Percentiles rank a stretch among this genome's conserved stretches.
phyloP scores from a whole-genome alignment of 35 echinoderm and acorn worm species.

The Patiria miniata region DNA sequence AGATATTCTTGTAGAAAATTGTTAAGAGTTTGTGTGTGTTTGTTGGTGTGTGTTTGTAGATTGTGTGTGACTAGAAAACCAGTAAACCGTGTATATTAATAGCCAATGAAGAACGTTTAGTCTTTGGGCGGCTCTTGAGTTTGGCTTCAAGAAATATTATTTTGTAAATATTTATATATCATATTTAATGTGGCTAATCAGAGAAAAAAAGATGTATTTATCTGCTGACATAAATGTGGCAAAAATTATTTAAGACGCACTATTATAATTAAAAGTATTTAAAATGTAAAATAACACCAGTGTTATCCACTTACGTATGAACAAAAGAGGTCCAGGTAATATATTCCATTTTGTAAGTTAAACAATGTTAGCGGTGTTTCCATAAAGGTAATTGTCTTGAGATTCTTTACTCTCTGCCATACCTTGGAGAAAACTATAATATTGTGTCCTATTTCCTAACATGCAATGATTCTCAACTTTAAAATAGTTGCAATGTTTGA shows the following conservation, averaged over 20 bases:
- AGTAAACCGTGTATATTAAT: conserved; percentile 19
- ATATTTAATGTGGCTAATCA: conserved; percentile 34
- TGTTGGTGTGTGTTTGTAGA: conserved; percentile 6
- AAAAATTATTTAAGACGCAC: background rate
- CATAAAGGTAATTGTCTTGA: too few relatives aligned
- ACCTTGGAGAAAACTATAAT: too few relatives aligned
- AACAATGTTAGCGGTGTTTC: too few relatives aligned
- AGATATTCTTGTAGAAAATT: background rate
- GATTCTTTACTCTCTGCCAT: too few relatives aligned
- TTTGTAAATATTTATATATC: conserved; percentile 25
- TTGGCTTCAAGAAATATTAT: background rate
- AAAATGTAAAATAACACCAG: too few relatives aligned
- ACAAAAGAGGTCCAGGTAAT: too few relatives aligned
- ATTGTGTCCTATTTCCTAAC: too few relatives aligned
- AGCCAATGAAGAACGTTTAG: background rate
- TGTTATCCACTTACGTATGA: too few relatives aligned
- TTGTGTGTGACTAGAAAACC: background rate
- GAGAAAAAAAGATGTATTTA: conserved; percentile 28
- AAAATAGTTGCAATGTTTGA: too few relatives aligned
- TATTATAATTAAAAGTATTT: background rate
- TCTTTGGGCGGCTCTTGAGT: background rate
- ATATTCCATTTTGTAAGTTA: too few relatives aligned
- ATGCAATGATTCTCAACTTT: too few relatives aligned
- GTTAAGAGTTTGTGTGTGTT: background rate
- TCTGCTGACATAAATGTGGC: conserved; percentile 26